These are phyloP conservation scores for Denticeps clupeoides DNA, from an alignment of 2,797 vertebrate genomes.

Conservation along the genomic window DNA sequence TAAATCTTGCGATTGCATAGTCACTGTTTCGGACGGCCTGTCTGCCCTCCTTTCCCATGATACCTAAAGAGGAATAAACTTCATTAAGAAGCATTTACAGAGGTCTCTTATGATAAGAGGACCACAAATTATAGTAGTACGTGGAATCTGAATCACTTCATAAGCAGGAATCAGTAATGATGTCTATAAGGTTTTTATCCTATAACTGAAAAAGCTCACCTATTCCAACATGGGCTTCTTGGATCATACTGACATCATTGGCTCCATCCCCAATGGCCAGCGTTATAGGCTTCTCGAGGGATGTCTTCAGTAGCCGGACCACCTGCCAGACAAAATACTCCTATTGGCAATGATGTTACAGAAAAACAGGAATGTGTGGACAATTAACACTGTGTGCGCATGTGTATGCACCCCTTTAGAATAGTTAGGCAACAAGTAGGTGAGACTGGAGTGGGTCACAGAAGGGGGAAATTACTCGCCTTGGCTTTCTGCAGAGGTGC, in stretches of 20 bases:
- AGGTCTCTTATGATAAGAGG: too few relatives aligned
- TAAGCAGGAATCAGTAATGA: too few relatives aligned
- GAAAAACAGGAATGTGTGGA: background rate
- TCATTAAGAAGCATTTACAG: background rate
- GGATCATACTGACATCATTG: slow-evolving; percentile 98
- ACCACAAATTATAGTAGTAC: too few relatives aligned
- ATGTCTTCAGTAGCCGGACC: slow-evolving; percentile 87
- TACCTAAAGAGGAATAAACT: slow-evolving; percentile 58
- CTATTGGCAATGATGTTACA: background rate
- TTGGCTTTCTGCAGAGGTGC: slow-evolving; percentile 96
- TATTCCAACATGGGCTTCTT: slow-evolving; percentile 96
- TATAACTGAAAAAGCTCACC: slow-evolving; percentile 55
- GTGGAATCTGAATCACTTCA: background rate
- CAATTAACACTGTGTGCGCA: background rate
- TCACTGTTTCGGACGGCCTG: slow-evolving; percentile 98
- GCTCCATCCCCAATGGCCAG: slow-evolving; percentile 89
- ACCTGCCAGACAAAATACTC: slow-evolving; percentile 57
- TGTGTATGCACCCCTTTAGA: too few relatives aligned
- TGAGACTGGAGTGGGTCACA: too few relatives aligned
- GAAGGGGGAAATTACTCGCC: slow-evolving; percentile 48
- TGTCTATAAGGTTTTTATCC: background rate
- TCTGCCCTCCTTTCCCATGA: slow-evolving; percentile 97
- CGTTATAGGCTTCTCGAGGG: slow-evolving; percentile 91
- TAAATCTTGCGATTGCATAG: slow-evolving; percentile 98
- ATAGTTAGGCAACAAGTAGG: too few relatives aligned